A percentile compares a stretch with the other conserved stretches of the same genome.
phyloP scores from a whole-genome alignment of 2,113 vertebrate genomes.

The Oryzias curvinotus region DNA sequence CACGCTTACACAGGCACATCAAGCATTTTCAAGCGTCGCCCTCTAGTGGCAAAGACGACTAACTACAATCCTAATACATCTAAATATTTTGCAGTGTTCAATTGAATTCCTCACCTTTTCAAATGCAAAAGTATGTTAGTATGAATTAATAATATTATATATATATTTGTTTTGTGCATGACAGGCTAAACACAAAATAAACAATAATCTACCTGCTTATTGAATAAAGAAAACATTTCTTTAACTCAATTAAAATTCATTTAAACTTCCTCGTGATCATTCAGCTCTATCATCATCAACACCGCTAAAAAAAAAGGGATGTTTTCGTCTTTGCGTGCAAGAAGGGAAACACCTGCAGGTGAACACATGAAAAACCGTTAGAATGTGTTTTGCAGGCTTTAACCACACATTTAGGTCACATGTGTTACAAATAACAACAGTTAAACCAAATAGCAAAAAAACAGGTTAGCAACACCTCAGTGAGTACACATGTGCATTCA shows the following conservation, averaged over 20 bases:
- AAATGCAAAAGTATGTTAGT: too few species aligned
- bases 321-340: neutral
- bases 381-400: slow-evolving; percentile 5
- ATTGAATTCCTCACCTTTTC: too few species aligned
- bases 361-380: slow-evolving; percentile 37
- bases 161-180: too few species aligned
- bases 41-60: slow-evolving; percentile 35
- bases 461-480: neutral
- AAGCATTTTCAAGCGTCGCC: slow-evolving; percentile 23
- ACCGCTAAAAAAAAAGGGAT: neutral
- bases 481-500: neutral
- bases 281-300: too few species aligned
- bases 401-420: slow-evolving; percentile 15
- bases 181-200: too few species aligned
- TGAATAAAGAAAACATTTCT: too few species aligned
- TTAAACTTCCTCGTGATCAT: too few species aligned
- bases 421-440: neutral
- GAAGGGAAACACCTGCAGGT: slow-evolving; percentile 68
- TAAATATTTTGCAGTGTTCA: neutral
- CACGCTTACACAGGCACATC: slow-evolving; percentile 4
- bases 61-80: neutral
- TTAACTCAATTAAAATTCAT: too few species aligned
- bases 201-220: too few species aligned
- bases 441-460: neutral
- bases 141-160: too few species aligned